Evolutionary conservation across 2,113 vertebrate species (phyloP).

Genomic region (Sorex araneus): DNA sequence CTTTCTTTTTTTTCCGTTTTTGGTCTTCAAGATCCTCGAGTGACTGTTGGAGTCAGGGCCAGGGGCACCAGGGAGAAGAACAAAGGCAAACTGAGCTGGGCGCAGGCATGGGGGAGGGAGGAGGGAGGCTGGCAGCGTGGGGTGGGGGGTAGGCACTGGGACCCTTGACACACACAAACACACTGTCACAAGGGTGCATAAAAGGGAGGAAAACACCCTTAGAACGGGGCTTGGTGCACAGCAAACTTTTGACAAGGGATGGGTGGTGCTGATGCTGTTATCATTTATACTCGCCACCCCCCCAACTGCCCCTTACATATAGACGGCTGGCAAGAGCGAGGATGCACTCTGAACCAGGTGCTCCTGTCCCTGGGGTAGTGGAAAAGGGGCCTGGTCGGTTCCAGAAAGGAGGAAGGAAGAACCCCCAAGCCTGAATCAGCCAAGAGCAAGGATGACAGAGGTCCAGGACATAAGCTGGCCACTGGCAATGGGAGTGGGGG

Average conservation of each 20-base stretch:
- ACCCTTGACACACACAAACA: neutral
- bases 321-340: accelerated
- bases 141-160: too few species aligned
- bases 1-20: conserved; percentile 96
- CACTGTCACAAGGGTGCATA: too few species aligned
- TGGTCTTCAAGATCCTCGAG: conserved; percentile 99
- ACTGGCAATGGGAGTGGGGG: neutral
- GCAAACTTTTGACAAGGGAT: neutral
- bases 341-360: neutral
- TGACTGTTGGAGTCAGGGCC: conserved; percentile 89
- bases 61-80: neutral
- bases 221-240: neutral
- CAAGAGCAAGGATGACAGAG: neutral
- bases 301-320: too few species aligned
- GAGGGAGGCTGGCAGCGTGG: neutral
- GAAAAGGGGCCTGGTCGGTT: too few species aligned
- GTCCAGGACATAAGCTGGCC: neutral
- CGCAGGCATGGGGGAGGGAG: accelerated
- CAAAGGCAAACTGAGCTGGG: conserved; percentile 15
- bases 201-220: neutral
- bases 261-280: accelerated
- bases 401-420: neutral
- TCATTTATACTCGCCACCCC: too few species aligned
- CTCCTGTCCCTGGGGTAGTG: accelerated
- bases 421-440: neutral